Percentiles rank a stretch among this genome's conserved stretches.
These are phyloP conservation scores for Daboia siamensis DNA, from an alignment of 2,113 vertebrate species.

Conservation along the genomic window DNA sequence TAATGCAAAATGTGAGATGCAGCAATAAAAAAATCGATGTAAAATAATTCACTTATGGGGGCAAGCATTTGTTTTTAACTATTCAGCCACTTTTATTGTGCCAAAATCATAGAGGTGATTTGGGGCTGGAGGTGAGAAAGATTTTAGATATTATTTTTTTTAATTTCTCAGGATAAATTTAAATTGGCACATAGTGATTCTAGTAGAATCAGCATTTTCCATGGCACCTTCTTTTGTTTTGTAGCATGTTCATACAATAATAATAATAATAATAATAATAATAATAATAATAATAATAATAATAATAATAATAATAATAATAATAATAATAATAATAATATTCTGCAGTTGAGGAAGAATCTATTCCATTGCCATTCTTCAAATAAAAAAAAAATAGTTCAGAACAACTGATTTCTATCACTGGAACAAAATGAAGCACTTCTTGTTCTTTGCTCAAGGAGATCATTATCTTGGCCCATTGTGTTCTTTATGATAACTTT, in stretches of 20 bases:
- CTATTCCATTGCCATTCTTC: not conserved
- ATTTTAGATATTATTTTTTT: not conserved
- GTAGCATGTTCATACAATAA: not conserved
- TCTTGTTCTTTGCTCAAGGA: not conserved
- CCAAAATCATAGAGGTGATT: not conserved
- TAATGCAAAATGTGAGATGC: slow-evolving; percentile 56
- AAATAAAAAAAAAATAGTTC: not conserved
- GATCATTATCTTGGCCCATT: not conserved
- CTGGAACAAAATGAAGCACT: not conserved
- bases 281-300: no score
- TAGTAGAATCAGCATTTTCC: not conserved
- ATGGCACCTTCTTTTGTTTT: not conserved
- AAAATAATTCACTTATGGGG: slow-evolving; percentile 60
- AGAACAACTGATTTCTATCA: not conserved
- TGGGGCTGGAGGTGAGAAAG: not conserved
- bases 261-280: no score
- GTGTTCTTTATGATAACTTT: not conserved
- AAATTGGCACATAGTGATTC: not conserved
- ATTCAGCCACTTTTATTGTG: not conserved
- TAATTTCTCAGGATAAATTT: not conserved
- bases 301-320: no score
- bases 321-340: not conserved
- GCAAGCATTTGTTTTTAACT: slow-evolving; percentile 38
- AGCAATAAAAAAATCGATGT: slow-evolving; percentile 59
- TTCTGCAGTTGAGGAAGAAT: not conserved